A percentile compares a stretch with the other conserved stretches of the same genome.
Conservation (phyloP, 2,113 vertebrate genomes). For the Campylomormyrus numenius region DNA sequence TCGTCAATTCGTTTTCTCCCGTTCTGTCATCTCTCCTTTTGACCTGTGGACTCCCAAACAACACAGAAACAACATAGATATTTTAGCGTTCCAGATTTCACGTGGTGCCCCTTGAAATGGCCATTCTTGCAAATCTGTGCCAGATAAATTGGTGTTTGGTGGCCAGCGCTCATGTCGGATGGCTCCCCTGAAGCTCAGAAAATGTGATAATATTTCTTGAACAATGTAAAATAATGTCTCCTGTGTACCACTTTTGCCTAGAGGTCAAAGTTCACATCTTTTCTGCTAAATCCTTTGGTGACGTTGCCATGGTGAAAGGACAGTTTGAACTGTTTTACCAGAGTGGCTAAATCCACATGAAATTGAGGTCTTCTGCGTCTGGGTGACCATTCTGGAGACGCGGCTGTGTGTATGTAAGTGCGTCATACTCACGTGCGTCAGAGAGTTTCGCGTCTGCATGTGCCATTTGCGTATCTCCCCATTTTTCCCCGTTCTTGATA, state of each 20-base stretch:
- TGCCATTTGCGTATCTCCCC: constrained; percentile 43
- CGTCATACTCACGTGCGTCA: constrained; percentile 18
- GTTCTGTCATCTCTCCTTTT: neutral
- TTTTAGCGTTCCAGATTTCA: constrained; percentile 38
- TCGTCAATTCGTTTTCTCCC: neutral
- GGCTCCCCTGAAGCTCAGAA: neutral
- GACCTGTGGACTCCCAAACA: neutral
- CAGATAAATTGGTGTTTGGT: neutral
- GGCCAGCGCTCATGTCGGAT: neutral
- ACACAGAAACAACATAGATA: constrained; percentile 25
- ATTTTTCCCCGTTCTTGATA: constrained; percentile 49
- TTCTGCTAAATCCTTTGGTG: neutral
- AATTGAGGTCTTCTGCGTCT: neutral
- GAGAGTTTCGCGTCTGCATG: neutral
- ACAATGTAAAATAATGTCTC: neutral
- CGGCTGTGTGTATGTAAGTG: neutral
- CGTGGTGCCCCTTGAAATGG: constrained; percentile 33
- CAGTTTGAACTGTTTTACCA: neutral
- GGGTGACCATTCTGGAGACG: neutral
- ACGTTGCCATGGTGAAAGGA: neutral
- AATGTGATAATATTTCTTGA: neutral
- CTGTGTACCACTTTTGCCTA: neutral
- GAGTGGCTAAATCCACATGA: neutral
- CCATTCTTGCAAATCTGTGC: constrained; percentile 18
- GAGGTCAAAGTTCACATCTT: neutral